phyloP scores from a whole-genome alignment of 2,888 invertebrate species.

The Thera obeliscata region DNA sequence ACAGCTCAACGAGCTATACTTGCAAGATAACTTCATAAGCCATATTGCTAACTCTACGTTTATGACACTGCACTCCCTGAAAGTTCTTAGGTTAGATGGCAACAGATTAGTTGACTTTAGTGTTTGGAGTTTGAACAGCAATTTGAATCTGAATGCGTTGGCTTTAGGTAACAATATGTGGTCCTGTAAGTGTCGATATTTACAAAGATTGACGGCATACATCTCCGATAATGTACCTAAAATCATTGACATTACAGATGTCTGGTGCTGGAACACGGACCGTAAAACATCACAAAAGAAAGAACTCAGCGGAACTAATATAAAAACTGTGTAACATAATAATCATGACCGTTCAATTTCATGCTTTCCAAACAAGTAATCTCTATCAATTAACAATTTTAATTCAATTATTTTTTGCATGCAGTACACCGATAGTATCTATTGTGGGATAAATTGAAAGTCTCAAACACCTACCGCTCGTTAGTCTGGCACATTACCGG shows the following conservation, averaged over 20 bases:
- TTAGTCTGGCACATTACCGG: constrained; percentile 1
- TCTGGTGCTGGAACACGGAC: constrained; percentile 91
- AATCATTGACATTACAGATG: constrained; percentile 89
- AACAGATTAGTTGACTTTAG: constrained; percentile 92
- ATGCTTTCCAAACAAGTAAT: constrained; percentile 59
- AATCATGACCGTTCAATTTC: constrained; percentile 51
- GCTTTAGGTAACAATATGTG: constrained; percentile 94
- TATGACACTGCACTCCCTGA: constrained; percentile 88
- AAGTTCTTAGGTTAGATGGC: constrained; percentile 91
- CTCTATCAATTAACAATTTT: constrained; percentile 54
- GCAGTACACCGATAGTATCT: constrained; percentile 44
- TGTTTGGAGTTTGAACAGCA: constrained; percentile 88
- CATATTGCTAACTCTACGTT: constrained; percentile 92
- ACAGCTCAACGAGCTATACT: constrained; percentile 91
- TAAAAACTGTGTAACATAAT: constrained; percentile 47
- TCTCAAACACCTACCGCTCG: constrained; percentile 24
- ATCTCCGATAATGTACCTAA: constrained; percentile 91
- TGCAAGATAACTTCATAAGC: constrained; percentile 93
- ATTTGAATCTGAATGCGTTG: constrained; percentile 88
- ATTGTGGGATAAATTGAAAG: constrained; percentile 37
- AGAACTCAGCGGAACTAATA: constrained; percentile 81
- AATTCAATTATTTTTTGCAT: constrained; percentile 64
- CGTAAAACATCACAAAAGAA: constrained; percentile 88
- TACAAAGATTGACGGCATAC: constrained; percentile 92
- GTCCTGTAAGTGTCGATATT: constrained; percentile 95